These are phyloP conservation scores for Monomorium pharaonis DNA, from an alignment of 1,140 invertebrate species.

Conservation along the genomic window DNA sequence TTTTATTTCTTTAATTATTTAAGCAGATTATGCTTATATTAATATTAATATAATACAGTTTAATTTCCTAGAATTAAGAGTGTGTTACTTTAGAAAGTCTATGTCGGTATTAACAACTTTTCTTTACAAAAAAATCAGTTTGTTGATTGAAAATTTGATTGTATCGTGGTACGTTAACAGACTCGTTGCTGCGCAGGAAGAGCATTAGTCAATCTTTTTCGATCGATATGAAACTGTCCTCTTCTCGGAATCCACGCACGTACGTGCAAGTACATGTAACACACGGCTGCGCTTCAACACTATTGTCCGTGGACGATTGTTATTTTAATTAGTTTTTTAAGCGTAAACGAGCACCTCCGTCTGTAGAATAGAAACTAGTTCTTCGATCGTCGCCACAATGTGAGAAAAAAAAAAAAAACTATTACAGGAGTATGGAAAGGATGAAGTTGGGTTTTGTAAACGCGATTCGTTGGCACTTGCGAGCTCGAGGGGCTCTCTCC, in stretches of 20 bases:
- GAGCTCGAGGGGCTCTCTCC: not conserved
- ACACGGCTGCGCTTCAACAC: slow-evolving; percentile 2
- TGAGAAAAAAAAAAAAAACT: slow-evolving; percentile 17
- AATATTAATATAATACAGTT: too few relatives aligned
- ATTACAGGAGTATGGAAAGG: not conserved
- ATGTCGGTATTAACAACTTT: too few relatives aligned
- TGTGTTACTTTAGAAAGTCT: too few relatives aligned
- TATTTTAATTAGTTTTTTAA: slow-evolving; percentile 65
- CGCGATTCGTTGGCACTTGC: not conserved
- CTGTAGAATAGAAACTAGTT: not conserved
- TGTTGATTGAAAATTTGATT: not conserved
- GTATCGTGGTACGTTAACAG: not conserved
- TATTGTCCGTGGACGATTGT: slow-evolving; percentile 3
- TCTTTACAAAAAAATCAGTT: not conserved
- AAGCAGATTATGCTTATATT: too few relatives aligned
- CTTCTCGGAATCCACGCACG: slow-evolving; percentile 12
- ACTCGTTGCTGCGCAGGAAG: not conserved
- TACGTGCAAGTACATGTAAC: not conserved
- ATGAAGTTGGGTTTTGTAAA: slow-evolving; percentile 21
- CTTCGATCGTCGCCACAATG: not conserved
- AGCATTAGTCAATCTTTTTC: not conserved
- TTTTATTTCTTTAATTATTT: too few relatives aligned
- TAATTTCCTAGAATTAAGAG: too few relatives aligned
- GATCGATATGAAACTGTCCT: not conserved
- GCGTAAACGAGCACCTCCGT: slow-evolving; percentile 49